Percentiles rank a stretch among this genome's conserved stretches.
phyloP scores from a whole-genome alignment of 2,888 invertebrate genomes.

The Pachydiplax longipennis region DNA sequence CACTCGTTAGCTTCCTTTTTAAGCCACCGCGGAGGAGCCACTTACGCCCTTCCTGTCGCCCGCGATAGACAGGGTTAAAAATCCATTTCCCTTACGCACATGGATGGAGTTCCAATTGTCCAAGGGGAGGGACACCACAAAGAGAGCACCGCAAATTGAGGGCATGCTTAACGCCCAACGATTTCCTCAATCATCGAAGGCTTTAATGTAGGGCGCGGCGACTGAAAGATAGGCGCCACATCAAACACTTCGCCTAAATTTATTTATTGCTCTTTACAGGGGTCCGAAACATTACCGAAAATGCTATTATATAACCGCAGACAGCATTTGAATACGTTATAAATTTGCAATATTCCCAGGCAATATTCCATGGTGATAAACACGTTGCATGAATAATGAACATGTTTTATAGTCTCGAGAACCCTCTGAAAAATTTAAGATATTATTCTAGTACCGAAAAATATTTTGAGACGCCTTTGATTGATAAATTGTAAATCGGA shows the following conservation, averaged over 20 bases:
- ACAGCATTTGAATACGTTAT: no score
- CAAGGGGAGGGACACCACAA: not conserved
- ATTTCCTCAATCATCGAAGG: not conserved
- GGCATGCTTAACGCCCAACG: not conserved
- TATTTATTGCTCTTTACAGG: not conserved
- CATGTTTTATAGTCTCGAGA: no score
- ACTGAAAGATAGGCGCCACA: not conserved
- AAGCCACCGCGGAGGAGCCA: constrained; percentile 1
- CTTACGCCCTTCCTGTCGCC: constrained; percentile 26
- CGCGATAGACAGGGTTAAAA: constrained; percentile 16
- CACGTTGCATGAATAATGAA: no score
- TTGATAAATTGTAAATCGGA: no score
- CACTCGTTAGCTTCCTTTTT: constrained; percentile 30
- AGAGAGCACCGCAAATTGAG: not conserved
- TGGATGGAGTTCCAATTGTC: not conserved
- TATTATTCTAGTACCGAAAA: no score
- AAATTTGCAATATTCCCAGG: no score
- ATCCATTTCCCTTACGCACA: constrained; percentile 30
- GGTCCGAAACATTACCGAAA: no score
- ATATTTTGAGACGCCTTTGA: no score
- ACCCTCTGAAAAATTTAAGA: no score
- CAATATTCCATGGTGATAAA: no score
- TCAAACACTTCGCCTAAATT: not conserved
- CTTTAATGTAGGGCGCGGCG: not conserved
- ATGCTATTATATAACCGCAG: no score